Percentiles rank a stretch among this genome's conserved stretches.
Evolutionary conservation across 2,888 invertebrate genomes (phyloP).

Genomic region (Luffia ferchaultella): DNA sequence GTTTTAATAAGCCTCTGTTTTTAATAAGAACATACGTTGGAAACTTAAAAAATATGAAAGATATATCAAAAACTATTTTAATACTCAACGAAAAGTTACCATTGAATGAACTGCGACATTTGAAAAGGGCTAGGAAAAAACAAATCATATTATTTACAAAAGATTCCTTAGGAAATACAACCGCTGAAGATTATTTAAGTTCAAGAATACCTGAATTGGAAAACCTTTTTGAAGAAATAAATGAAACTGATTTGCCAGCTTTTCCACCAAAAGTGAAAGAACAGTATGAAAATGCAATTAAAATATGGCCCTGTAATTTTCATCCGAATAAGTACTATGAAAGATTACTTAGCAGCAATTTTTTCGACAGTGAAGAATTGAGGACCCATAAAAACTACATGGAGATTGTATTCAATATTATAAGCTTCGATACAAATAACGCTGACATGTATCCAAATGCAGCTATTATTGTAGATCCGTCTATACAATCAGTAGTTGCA

Average conservation of each 20-base stretch:
- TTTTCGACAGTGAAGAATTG: slow-evolving; percentile 66
- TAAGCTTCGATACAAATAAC: slow-evolving; percentile 25
- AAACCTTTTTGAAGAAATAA: slow-evolving; percentile 56
- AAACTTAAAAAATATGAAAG: slow-evolving; percentile 65
- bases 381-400: slow-evolving; percentile 66
- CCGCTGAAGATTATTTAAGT: slow-evolving; percentile 43
- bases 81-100: slow-evolving; percentile 67
- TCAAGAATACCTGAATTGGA: slow-evolving; percentile 51
- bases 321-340: slow-evolving; percentile 82
- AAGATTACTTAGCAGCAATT: slow-evolving; percentile 64
- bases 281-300: slow-evolving; percentile 70
- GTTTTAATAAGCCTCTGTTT: slow-evolving; percentile 49
- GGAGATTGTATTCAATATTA: slow-evolving; percentile 63
- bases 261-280: slow-evolving; percentile 69
- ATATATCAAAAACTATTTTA: slow-evolving; percentile 69
- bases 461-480: slow-evolving; percentile 78
- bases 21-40: slow-evolving; percentile 68
- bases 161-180: slow-evolving; percentile 21
- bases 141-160: slow-evolving; percentile 65
- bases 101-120: slow-evolving; percentile 69
- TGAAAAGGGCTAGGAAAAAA: slow-evolving; percentile 74
- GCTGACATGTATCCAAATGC: slow-evolving; percentile 21
- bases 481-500: slow-evolving; percentile 69
- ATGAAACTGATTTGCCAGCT: slow-evolving; percentile 65
- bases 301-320: slow-evolving; percentile 85